phyloP scores from a whole-genome alignment of 2,113 vertebrate genomes.

The Strix aluco region DNA sequence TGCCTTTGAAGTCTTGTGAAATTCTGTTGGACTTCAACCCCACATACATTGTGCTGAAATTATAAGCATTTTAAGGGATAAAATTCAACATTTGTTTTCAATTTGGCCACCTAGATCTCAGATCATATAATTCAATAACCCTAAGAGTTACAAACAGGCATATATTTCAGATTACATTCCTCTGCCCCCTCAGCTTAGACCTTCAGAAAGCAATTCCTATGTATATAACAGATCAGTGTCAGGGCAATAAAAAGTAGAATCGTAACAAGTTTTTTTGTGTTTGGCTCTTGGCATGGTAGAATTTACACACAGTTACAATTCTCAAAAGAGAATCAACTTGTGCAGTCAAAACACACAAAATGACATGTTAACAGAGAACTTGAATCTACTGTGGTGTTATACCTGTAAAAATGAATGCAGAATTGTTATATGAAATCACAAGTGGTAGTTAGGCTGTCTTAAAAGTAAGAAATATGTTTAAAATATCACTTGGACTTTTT shows the following conservation, averaged over 20 bases:
- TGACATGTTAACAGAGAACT: neutral
- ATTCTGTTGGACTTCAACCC: neutral
- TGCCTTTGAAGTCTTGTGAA: neutral
- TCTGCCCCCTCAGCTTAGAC: neutral
- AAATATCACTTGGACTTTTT: neutral
- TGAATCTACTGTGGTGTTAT: neutral
- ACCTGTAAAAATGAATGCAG: neutral
- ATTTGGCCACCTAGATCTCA: neutral
- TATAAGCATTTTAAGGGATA: neutral
- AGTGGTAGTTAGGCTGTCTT: neutral
- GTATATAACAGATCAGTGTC: neutral
- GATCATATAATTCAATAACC: neutral
- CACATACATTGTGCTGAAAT: neutral
- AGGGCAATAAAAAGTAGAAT: neutral
- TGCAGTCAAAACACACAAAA: neutral
- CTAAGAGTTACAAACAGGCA: neutral
- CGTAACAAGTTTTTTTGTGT: neutral
- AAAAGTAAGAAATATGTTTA: neutral
- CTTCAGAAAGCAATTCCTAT: neutral
- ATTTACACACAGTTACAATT: neutral
- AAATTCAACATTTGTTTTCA: neutral
- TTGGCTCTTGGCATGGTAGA: neutral
- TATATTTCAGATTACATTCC: neutral
- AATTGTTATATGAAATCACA: neutral
- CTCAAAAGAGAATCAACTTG: neutral